Evolutionary conservation across 2,113 vertebrate species (phyloP), one percentile per base, ranked within the genome.

Genomic region (Benitochromis conjunctus): DNA sequence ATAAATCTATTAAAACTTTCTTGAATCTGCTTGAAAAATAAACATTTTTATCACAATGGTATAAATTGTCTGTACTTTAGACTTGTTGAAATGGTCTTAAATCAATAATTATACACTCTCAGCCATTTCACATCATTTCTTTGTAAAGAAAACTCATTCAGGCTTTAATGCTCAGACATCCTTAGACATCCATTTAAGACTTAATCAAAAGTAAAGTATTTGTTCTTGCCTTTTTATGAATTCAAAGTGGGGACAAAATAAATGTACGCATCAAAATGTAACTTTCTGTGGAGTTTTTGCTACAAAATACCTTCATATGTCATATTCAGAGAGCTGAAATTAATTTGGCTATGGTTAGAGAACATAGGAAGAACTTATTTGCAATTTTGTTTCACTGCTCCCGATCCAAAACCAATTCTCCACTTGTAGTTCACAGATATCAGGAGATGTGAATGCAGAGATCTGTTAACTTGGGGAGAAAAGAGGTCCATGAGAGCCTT

Each of bases 401-500:
- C 29, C 1, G 5, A 82, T 84, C 87, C 85, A 76, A 84, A 86
- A 82, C 76, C 69, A 83, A 89, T 81, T 56, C 79, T 55, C 76
- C 66, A 53, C 62, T 86, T 76, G 80, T 29, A 62, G 83, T 87
- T 87, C 57, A 79, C 86, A 89, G 83, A 89, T 86, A 85, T 86
- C 46, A 82, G 26, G 24, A 21, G 69, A 69, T 78, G 82, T 88
- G 86, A 86, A 90, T 85, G 48, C 84, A 84, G 26, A 74, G 81
- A 89, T 90, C 62, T 90, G 92, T 93, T 80, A 86, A 88, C 84
- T 81, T 58, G 1, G 51, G 62, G 48, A 86, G 81, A 87, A 90
- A 69, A 71, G 41, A 92, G 36, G 62, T 85, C 82, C 81, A 89
- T 84, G 88, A 90, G 78, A 86, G 80, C 54, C 66, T 62, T 21